Evolutionary conservation across 2,888 invertebrate genomes (phyloP).

Genomic region (Agrotis exclamationis): DNA sequence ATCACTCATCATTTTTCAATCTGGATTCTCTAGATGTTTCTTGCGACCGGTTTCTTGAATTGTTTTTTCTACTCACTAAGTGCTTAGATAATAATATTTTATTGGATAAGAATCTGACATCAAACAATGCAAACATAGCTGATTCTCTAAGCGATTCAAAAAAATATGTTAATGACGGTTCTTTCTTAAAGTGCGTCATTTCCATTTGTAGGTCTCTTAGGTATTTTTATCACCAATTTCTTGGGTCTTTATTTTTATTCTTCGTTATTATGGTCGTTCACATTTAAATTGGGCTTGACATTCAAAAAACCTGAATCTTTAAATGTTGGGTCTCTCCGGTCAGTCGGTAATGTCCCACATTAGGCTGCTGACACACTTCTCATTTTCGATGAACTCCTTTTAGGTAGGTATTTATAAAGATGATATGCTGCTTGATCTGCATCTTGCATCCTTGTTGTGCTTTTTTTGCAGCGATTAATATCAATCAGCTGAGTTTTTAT

Average conservation of each 20-base stretch:
- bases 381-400: neutral
- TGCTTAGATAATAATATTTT: neutral
- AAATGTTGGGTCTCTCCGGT: slow-evolving; percentile 27
- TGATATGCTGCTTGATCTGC: neutral
- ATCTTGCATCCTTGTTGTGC: no score
- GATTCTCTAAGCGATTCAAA: slow-evolving; percentile 9
- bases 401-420: slow-evolving; percentile 15
- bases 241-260: slow-evolving; percentile 41
- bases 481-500: neutral
- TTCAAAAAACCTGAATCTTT: slow-evolving; percentile 51
- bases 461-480: neutral
- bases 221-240: slow-evolving; percentile 18
- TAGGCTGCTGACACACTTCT: slow-evolving; percentile 37
- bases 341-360: slow-evolving; percentile 43
- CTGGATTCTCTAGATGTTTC: slow-evolving; percentile 24
- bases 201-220: slow-evolving; percentile 16
- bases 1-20: slow-evolving; percentile 44
- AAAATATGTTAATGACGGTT: neutral
- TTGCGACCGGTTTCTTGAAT: slow-evolving; percentile 28
- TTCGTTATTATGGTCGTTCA: no score
- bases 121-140: neutral
- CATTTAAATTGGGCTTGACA: slow-evolving; percentile 56
- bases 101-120: slow-evolving; percentile 4
- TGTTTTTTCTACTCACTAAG: slow-evolving; percentile 4
- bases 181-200: slow-evolving; percentile 15